Evolutionary conservation across 2,888 invertebrate species (phyloP).

Genomic region (Cheilosia pagana): DNA sequence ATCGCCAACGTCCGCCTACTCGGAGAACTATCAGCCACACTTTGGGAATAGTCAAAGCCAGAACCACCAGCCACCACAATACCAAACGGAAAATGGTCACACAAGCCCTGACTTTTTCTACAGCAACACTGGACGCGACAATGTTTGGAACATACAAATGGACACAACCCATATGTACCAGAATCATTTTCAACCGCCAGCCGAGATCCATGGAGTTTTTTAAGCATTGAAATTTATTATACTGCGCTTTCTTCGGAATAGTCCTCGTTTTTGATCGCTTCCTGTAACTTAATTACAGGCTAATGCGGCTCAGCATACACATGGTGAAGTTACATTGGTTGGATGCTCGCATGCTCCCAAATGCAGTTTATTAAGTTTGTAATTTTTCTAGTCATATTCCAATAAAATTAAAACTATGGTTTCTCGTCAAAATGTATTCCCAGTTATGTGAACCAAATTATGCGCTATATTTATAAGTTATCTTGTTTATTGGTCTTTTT

Average conservation of each 20-base stretch:
- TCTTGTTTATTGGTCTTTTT: slow-evolving; percentile 27
- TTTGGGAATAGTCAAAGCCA: slow-evolving; percentile 61
- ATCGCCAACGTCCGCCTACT: slow-evolving; percentile 45
- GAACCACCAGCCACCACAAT: slow-evolving; percentile 76
- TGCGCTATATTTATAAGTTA: slow-evolving; percentile 31
- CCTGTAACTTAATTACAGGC: background rate
- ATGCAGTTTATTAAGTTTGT: slow-evolving; percentile 64
- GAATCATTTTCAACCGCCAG: slow-evolving; percentile 45
- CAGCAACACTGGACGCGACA: slow-evolving; percentile 81
- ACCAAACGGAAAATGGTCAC: slow-evolving; percentile 73
- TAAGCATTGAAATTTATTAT: slow-evolving; percentile 13
- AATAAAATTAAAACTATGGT: slow-evolving; percentile 51
- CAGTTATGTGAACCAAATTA: slow-evolving; percentile 60
- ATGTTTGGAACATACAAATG: slow-evolving; percentile 82
- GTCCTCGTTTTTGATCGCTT: background rate
- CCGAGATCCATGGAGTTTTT: slow-evolving; percentile 50
- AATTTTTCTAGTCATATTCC: slow-evolving; percentile 69
- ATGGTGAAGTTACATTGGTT: slow-evolving; percentile 24
- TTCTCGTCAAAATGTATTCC: slow-evolving; percentile 63
- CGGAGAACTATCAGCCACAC: slow-evolving; percentile 44
- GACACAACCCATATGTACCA: slow-evolving; percentile 75
- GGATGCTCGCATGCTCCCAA: slow-evolving; percentile 13
- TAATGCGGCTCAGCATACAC: background rate
- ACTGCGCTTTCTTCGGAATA: background rate
- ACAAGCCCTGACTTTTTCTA: slow-evolving; percentile 81